Base-by-base conservation (phyloP, 2,113 vertebrate genomes). In the Neolamprologus modestus region DNA sequence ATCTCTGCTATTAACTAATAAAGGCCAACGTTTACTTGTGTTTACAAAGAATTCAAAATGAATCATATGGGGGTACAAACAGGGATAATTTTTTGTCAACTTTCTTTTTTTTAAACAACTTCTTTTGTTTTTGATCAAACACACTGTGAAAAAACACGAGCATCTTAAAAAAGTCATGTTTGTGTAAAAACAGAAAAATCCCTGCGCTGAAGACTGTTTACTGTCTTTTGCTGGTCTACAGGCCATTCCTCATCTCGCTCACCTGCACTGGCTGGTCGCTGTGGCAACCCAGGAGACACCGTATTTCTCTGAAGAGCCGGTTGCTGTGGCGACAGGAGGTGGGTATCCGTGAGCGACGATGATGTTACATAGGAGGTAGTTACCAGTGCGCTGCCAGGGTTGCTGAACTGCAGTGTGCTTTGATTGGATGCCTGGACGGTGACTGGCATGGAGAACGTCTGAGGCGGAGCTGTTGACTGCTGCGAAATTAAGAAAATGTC, bases 221-320 rank as follows among this genome's bases (percentile, higher is more conserved):
- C 24, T 19, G 35, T 61, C 37, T 37, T 68, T 61, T 86, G 33
- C 7, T 45, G 71, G 52, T 28, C 45, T 33, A 33, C 26, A 45
- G 50, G 40, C 71, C 42, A 50, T 47, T 73, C 21, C 40, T 47
- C 21, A 26, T 73, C 82, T 73, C 2, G 6, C 96, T 97, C 92
- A 99, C 99, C 98, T 94, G 98, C 98, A 1, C 99, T 99, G 87
- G 99, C 98, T 5, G 99, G 99, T 94, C 98, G 95, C 97, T 99
- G 98, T 1, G 98, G 98, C 95, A 99, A 97, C 90, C 98, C 98
- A 0, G 98, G 98, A 89, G 98, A 98, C 88, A 98, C 98, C 0
- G 98, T 97, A 94, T 98, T 99, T 92, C 98, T 98, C 97, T 98
- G 98, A 90, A 98, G 95, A 4, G 97, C 89, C 0, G 97, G 97